Conservation (phyloP, 2,888 invertebrate genomes). For the Salticus scenicus region DNA sequence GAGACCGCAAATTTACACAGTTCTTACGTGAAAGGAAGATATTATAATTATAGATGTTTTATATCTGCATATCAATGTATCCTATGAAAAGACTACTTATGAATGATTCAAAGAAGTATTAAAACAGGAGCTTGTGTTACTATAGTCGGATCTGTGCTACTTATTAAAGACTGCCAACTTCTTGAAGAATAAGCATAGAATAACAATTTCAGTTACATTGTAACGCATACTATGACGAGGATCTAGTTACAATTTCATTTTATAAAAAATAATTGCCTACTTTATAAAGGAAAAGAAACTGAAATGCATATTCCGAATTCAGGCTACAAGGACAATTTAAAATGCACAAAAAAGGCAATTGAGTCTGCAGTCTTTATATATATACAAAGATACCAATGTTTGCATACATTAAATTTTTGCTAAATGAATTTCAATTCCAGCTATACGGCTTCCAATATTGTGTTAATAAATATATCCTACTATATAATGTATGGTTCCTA, state of each 20-base stretch:
- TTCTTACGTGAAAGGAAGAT: too few species aligned
- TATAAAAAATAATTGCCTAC: background rate
- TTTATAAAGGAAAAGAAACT: background rate
- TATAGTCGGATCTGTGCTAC: constrained; percentile 26
- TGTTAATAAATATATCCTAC: too few species aligned
- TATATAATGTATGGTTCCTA: too few species aligned
- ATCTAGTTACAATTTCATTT: constrained; percentile 8
- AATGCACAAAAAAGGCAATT: constrained; percentile 8
- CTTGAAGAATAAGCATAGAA: constrained; percentile 3
- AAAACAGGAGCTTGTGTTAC: constrained; percentile 55
- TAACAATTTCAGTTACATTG: background rate
- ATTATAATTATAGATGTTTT: constrained; percentile 64
- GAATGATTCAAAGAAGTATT: constrained; percentile 39
- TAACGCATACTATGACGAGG: background rate
- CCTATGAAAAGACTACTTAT: constrained; percentile 49
- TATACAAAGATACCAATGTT: too few species aligned
- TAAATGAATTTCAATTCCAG: too few species aligned
- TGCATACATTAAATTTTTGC: too few species aligned
- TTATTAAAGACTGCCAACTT: constrained; percentile 5
- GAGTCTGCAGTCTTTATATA: background rate
- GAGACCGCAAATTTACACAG: too few species aligned
- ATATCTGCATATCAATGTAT: constrained; percentile 65
- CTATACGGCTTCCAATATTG: too few species aligned
- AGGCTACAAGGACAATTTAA: background rate
- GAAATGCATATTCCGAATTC: constrained; percentile 25